Evolutionary conservation across 2,797 vertebrate species (phyloP).

Genomic region (Clamator glandarius): DNA sequence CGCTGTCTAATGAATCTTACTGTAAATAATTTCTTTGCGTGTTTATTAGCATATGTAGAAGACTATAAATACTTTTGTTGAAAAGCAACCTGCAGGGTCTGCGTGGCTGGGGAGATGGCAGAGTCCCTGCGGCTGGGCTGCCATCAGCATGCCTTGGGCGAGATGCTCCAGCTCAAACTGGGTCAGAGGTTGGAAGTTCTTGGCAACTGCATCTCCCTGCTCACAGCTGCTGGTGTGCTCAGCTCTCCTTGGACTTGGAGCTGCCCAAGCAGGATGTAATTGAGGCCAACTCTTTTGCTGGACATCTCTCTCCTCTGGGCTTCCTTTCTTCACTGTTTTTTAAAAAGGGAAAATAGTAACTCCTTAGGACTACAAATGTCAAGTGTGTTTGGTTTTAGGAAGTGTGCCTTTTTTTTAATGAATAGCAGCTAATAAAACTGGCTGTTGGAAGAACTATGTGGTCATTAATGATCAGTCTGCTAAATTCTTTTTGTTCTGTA

Average conservation of each 20-base stretch:
- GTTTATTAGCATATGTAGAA: not conserved
- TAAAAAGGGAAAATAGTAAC: conserved; percentile 14
- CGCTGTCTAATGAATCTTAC: not conserved
- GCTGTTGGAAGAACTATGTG: not conserved
- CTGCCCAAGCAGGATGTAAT: conserved; percentile 67
- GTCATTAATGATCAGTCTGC: conserved; percentile 14
- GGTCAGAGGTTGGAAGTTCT: conserved; percentile 37
- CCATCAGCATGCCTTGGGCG: not conserved
- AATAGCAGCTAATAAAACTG: conserved; percentile 28
- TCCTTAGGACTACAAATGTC: conserved; percentile 31
- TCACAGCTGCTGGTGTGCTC: conserved; percentile 52
- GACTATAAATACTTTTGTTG: not conserved
- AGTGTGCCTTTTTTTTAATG: conserved; percentile 2
- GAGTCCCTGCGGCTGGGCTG: not conserved
- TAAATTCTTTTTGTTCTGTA: conserved; percentile 18
- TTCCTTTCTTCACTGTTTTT: conserved; percentile 54
- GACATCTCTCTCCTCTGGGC: conserved; percentile 53
- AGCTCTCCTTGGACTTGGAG: conserved; percentile 29
- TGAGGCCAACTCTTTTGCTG: conserved; percentile 54
- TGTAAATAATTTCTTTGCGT: not conserved
- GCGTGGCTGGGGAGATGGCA: not conserved
- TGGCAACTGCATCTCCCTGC: conserved; percentile 28
- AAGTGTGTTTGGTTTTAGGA: conserved; percentile 12
- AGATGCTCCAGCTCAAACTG: not conserved
- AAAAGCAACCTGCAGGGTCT: not conserved